These are phyloP conservation scores for Drosophila pruinosa DNA, from an alignment of 1,140 invertebrate species.

Conservation along the genomic window DNA sequence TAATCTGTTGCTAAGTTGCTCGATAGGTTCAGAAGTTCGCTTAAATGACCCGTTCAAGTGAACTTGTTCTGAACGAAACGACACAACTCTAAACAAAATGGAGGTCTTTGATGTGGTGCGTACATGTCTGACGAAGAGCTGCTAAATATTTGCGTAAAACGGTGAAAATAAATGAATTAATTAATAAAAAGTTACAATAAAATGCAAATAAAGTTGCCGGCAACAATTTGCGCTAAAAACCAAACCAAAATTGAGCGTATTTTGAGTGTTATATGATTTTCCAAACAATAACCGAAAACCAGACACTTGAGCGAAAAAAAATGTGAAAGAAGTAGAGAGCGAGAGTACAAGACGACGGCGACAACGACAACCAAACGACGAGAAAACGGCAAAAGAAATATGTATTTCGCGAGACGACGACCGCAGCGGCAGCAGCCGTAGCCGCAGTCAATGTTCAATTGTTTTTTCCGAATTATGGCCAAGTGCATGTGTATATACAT, in stretches of 20 bases:
- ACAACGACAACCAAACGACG: constrained; percentile 67
- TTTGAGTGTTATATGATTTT: constrained; percentile 68
- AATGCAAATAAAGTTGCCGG: constrained; percentile 52
- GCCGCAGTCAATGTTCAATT: constrained; percentile 73
- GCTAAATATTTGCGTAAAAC: constrained; percentile 78
- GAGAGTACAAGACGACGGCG: constrained; percentile 53
- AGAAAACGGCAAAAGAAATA: constrained; percentile 78
- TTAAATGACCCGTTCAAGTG: not conserved
- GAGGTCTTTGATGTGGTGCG: constrained; percentile 82
- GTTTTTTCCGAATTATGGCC: constrained; percentile 60
- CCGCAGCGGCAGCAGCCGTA: constrained; percentile 46
- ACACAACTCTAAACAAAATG: constrained; percentile 77
- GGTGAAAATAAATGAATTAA: constrained; percentile 73
- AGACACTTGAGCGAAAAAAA: constrained; percentile 78
- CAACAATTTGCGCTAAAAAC: constrained; percentile 51
- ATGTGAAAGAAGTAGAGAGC: constrained; percentile 79
- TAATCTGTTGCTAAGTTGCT: not conserved
- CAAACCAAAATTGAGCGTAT: constrained; percentile 53
- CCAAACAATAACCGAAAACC: constrained; percentile 51
- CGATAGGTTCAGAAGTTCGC: not conserved
- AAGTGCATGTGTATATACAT: constrained; percentile 55
- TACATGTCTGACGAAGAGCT: constrained; percentile 75
- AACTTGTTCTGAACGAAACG: constrained; percentile 11
- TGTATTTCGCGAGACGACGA: constrained; percentile 80
- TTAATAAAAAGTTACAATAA: constrained; percentile 59